A percentile compares a stretch with the other conserved stretches of the same genome.
phyloP scores from a whole-genome alignment of 2,113 vertebrate species.

The Pleuronectes platessa region DNA sequence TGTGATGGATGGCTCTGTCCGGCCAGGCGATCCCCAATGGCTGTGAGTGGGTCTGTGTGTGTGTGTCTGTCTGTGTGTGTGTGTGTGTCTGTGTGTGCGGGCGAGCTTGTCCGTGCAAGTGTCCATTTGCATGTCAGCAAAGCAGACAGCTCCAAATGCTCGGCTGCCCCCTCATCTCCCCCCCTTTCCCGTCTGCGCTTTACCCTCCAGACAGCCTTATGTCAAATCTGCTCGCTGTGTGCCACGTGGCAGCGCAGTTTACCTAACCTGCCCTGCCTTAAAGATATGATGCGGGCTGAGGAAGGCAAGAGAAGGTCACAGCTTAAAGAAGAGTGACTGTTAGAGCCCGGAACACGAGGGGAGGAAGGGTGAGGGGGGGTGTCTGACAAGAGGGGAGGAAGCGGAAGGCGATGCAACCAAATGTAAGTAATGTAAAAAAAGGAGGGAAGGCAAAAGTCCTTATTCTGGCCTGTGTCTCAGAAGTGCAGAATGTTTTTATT shows the following conservation, averaged over 20 bases:
- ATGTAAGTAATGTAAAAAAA: constrained; percentile 34
- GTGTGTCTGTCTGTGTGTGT: neutral
- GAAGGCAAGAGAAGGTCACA: constrained; percentile 59
- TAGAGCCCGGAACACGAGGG: constrained; percentile 40
- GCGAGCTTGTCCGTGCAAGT: constrained; percentile 6
- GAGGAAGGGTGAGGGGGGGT: constrained; percentile 1
- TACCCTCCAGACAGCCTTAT: constrained; percentile 70
- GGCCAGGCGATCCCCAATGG: constrained; percentile 41
- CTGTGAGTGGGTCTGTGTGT: constrained; percentile 15
- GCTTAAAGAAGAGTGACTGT: constrained; percentile 34
- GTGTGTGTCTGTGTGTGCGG: neutral
- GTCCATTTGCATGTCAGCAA: constrained; percentile 61
- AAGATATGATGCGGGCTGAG: constrained; percentile 37
- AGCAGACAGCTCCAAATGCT: constrained; percentile 40
- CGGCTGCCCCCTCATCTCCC: neutral
- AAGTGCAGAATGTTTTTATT: neutral
- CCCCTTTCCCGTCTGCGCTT: constrained; percentile 40
- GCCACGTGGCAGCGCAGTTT: constrained; percentile 44
- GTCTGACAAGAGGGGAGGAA: constrained; percentile 34
- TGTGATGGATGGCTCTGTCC: constrained; percentile 70
- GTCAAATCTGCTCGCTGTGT: constrained; percentile 45
- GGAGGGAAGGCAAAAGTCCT: constrained; percentile 13
- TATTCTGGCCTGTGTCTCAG: neutral
- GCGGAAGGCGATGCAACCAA: constrained; percentile 9
- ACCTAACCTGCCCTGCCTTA: constrained; percentile 47